Base-by-base conservation (phyloP, 37 sponge, comb jelly and placozoan species). In the Theonella swinhoei region DNA sequence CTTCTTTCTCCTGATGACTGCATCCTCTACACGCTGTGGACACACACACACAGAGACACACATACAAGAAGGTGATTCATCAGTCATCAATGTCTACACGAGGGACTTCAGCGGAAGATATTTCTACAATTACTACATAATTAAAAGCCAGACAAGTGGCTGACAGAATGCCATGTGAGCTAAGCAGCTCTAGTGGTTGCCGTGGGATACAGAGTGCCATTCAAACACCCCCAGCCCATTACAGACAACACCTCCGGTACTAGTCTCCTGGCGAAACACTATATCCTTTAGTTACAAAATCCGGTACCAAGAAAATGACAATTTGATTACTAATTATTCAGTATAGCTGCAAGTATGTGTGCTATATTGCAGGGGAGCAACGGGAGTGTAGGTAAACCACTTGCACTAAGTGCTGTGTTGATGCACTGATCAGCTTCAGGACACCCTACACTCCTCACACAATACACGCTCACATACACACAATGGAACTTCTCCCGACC, bases 1-100 rank as follows among this genome's bases (percentile, higher is more conserved):
- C 78, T 88, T 88, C 82, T 88, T 88, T 7, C 83, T 74, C 1
- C 72, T 38, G 38, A 62, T 81, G 59, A 31, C 70, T 23, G 76
- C 61, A 47, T 47, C 54, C 67, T 88, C 88, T 39, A 26, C 19
- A 47, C 62, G 38, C 70, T 72, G 64, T n/a, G 64, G 2, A 67
- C 2, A 7, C 58, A 39, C 25, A 39, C 54, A 47, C 54, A 47
- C 54, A 47, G 11, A 47, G 11, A 47, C 54, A 47, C 54, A 47
- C 54, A 47, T 14, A 47, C 54, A 47, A 47, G 11, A 47, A 47
- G 54, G 54, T 47, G 7, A 47, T 7, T 47, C 54, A 47, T 47
- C 11, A 7, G 54, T 47, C 7, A 47, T 47, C 54, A 47, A 17
- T 47, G 14, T 47, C 14, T 47, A 47, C 54, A 47, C 7, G 11